Evolutionary conservation across 2,888 invertebrate species (phyloP).

Genomic region (Xanthia togata): DNA sequence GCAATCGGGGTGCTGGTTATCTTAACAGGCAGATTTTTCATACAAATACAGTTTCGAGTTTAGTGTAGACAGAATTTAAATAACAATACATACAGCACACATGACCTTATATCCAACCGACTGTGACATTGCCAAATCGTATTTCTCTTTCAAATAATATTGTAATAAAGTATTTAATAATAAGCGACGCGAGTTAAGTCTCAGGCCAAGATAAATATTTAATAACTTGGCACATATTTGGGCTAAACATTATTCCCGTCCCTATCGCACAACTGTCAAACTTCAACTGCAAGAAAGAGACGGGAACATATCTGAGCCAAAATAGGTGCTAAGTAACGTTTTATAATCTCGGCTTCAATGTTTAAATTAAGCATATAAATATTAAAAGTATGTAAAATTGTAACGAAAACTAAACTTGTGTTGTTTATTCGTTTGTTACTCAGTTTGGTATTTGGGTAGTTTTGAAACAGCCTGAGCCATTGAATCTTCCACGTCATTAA

Average conservation of each 20-base stretch:
- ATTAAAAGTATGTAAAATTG: constrained; percentile 52
- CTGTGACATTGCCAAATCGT: constrained; percentile 63
- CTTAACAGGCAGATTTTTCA: background rate
- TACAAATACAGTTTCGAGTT: background rate
- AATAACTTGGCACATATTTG: background rate
- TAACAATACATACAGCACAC: constrained; percentile 5
- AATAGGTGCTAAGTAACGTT: background rate
- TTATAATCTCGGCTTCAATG: constrained; percentile 3
- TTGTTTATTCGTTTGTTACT: constrained; percentile 29
- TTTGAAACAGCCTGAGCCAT: background rate
- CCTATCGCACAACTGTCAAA: background rate
- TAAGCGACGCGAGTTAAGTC: constrained; percentile 22
- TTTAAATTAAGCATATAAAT: constrained; percentile 41
- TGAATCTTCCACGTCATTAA: no score
- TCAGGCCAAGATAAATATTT: background rate
- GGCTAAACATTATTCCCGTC: background rate
- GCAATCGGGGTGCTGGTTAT: background rate
- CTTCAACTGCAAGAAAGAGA: background rate
- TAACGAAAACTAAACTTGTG: constrained; percentile 50
- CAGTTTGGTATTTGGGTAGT: constrained; percentile 30
- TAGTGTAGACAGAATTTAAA: background rate
- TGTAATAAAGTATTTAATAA: constrained; percentile 45
- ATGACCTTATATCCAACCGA: constrained; percentile 27
- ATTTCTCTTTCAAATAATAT: constrained; percentile 47
- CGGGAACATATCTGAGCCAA: background rate